These are phyloP conservation scores for Avahi laniger DNA, from an alignment of 2,797 vertebrate species.

Conservation along the genomic window DNA sequence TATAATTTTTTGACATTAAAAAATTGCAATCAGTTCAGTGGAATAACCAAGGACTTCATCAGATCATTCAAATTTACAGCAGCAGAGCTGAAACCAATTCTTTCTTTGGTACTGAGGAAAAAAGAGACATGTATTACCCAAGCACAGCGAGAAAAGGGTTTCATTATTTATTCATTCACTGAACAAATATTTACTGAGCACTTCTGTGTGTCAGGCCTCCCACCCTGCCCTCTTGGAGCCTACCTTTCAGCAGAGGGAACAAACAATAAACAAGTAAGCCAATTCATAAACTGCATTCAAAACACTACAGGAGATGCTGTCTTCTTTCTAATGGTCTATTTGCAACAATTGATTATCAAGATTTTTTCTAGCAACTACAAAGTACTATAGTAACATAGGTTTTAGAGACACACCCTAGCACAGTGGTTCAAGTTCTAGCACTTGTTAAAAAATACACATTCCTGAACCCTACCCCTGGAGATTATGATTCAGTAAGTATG, in stretches of 20 bases:
- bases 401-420: neutral
- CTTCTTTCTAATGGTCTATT: neutral
- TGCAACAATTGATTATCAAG: neutral
- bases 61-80: neutral
- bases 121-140: neutral
- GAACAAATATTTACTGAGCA: neutral
- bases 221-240: neutral
- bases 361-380: conserved; percentile 39
- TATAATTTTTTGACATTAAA: neutral
- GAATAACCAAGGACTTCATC: neutral
- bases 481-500: neutral
- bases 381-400: neutral
- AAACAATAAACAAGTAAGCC: neutral
- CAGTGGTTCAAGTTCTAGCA: neutral
- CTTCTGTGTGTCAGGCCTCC: neutral
- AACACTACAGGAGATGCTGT: neutral
- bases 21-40: neutral
- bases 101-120: conserved; percentile 16
- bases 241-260: neutral
- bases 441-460: neutral
- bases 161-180: neutral
- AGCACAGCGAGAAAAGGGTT: neutral
- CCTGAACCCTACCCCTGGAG: neutral
- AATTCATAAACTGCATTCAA: conserved; percentile 4
- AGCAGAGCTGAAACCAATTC: neutral